Percentiles rank a stretch among this genome's conserved stretches.
These are phyloP conservation scores for Onychostruthus taczanowskii DNA, from an alignment of 2,113 vertebrate species.

Conservation along the genomic window DNA sequence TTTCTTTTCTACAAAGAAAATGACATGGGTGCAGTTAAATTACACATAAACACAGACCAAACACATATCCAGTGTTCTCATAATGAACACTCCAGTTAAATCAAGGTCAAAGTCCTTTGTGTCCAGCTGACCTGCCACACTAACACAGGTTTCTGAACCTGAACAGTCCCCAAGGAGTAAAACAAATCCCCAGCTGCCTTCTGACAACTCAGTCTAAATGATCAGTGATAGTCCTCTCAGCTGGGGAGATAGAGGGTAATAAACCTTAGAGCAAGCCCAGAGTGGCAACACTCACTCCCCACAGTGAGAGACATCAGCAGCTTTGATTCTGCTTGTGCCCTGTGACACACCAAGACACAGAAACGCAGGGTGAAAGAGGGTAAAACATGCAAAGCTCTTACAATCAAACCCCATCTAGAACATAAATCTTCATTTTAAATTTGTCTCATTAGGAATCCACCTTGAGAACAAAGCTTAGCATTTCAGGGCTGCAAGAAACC, in stretches of 20 bases:
- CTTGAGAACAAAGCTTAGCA: background rate
- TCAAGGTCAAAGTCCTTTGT: background rate
- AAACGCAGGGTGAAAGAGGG: background rate
- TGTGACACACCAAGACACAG: background rate
- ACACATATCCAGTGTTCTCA: background rate
- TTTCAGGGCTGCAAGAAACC: background rate
- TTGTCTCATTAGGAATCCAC: background rate
- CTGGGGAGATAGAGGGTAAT: background rate
- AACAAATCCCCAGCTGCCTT: background rate
- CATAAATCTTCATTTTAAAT: background rate
- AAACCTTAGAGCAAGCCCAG: background rate
- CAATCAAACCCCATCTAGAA: background rate
- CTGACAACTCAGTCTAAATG: background rate
- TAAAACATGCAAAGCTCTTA: background rate
- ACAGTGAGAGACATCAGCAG: background rate
- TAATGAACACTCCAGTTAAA: background rate
- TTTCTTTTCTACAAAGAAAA: conserved; percentile 77
- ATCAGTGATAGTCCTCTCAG: background rate
- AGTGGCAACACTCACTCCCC: background rate
- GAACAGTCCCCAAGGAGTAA: background rate
- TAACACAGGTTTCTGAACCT: background rate
- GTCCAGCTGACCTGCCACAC: background rate
- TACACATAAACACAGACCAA: background rate
- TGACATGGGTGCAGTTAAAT: background rate
- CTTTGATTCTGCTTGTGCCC: background rate